A percentile compares a stretch with the other conserved stretches of the same genome.
These are phyloP conservation scores for Cirrhinus mrigala DNA, from an alignment of 2,797 vertebrate genomes.

Conservation along the genomic window DNA sequence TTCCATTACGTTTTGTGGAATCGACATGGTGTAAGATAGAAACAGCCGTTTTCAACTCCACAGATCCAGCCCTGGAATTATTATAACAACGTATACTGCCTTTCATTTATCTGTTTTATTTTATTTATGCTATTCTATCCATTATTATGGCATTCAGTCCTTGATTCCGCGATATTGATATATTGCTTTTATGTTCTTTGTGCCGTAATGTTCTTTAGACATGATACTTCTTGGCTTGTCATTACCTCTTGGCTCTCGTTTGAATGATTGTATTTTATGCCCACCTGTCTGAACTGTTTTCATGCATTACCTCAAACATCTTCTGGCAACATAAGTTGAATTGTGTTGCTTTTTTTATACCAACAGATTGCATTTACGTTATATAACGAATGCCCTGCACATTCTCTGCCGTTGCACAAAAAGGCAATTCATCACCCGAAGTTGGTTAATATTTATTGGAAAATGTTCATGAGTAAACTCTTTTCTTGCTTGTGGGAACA, in stretches of 20 bases:
- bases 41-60: conserved; percentile 21
- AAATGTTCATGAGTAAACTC: conserved; percentile 24
- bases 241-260: conserved; percentile 69
- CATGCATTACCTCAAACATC: conserved; percentile 81
- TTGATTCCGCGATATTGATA: conserved; percentile 58
- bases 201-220: conserved; percentile 55
- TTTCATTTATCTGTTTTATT: conserved; percentile 28
- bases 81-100: conserved; percentile 39
- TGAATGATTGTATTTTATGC: conserved; percentile 78
- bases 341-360: conserved; percentile 51
- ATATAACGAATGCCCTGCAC: conserved; percentile 20
- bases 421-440: conserved; percentile 26
- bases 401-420: conserved; percentile 19
- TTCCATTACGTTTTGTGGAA: conserved; percentile 17
- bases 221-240: conserved; percentile 13
- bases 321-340: conserved; percentile 74
- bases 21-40: conserved; percentile 32
- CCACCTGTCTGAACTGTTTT: conserved; percentile 74
- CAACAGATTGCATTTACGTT: conserved; percentile 26
- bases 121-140: conserved; percentile 41
- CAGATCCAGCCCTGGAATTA: conserved; percentile 40
- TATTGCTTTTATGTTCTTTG: conserved; percentile 52
- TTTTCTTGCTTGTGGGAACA: conserved; percentile 29
- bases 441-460: conserved; percentile 22
- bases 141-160: conserved; percentile 38